A percentile compares a stretch with the other conserved stretches of the same genome.
Conservation (phyloP, 2,888 invertebrate genomes). For the Dryobota labecula region DNA sequence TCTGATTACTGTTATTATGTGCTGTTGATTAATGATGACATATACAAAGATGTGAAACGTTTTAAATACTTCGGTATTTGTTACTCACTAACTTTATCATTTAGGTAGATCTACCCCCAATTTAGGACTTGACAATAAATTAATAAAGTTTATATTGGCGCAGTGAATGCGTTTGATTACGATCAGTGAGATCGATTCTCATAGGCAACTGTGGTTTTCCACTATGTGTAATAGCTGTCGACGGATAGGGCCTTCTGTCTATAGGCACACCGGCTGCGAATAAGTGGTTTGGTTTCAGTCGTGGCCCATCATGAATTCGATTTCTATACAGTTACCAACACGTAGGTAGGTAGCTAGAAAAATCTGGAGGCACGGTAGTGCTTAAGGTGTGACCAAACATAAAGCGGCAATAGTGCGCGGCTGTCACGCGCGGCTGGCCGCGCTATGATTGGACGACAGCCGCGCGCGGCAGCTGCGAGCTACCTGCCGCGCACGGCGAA, state of each 20-base stretch:
- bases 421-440: too few species aligned
- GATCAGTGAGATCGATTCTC: background rate
- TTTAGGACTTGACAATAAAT: background rate
- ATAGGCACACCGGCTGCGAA: background rate
- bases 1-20: slow-evolving; percentile 55
- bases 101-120: background rate
- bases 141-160: background rate
- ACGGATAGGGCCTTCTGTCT: background rate
- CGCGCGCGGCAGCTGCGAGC: too few species aligned
- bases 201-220: background rate
- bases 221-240: too few species aligned
- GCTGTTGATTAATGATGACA: slow-evolving; percentile 44
- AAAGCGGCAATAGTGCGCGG: too few species aligned
- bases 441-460: too few species aligned
- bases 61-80: background rate
- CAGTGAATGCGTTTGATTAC: background rate
- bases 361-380: too few species aligned
- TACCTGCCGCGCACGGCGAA: too few species aligned
- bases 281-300: background rate
- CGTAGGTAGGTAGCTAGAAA: background rate
- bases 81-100: background rate
- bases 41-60: slow-evolving; percentile 17
- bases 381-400: too few species aligned
- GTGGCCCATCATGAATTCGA: background rate
- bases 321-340: background rate